phyloP scores from a whole-genome alignment of 2,888 invertebrate species.

The Andrena camellia region DNA sequence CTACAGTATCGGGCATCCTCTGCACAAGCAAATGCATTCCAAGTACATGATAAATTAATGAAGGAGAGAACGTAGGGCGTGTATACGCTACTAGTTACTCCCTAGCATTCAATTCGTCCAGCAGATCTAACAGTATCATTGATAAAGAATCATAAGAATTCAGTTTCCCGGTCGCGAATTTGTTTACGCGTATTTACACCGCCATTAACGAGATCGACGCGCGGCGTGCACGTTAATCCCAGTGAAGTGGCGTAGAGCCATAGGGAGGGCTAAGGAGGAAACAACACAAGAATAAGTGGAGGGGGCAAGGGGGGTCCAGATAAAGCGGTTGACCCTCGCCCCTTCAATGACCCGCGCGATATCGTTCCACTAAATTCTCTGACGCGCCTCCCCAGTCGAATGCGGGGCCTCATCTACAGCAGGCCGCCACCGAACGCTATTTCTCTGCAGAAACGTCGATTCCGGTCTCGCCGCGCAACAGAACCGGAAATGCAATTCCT shows the following conservation, averaged over 20 bases:
- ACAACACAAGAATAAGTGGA: conserved; percentile 54
- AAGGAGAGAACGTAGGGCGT: too few species aligned
- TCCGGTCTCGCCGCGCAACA: background rate
- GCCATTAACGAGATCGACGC: background rate
- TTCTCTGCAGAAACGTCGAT: background rate
- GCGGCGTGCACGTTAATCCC: conserved; percentile 1
- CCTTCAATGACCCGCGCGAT: conserved; percentile 81
- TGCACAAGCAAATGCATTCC: too few species aligned
- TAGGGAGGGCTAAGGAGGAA: conserved; percentile 64
- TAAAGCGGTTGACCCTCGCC: conserved; percentile 82
- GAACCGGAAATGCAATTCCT: conserved; percentile 47
- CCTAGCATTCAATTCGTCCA: background rate
- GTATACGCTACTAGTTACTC: background rate
- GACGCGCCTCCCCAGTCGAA: conserved; percentile 73
- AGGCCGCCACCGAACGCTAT: conserved; percentile 13
- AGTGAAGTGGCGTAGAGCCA: conserved; percentile 33
- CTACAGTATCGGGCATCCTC: too few species aligned
- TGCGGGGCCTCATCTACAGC: conserved; percentile 51
- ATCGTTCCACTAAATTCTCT: conserved; percentile 77
- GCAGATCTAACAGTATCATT: background rate
- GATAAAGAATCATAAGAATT: background rate
- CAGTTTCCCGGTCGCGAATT: background rate
- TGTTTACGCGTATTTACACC: conserved; percentile 6
- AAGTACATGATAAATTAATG: too few species aligned
- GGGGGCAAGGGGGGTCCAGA: conserved; percentile 61